These are phyloP conservation scores for Dendrolimus kikuchii DNA, from an alignment of 1,140 invertebrate species.

Conservation along the genomic window DNA sequence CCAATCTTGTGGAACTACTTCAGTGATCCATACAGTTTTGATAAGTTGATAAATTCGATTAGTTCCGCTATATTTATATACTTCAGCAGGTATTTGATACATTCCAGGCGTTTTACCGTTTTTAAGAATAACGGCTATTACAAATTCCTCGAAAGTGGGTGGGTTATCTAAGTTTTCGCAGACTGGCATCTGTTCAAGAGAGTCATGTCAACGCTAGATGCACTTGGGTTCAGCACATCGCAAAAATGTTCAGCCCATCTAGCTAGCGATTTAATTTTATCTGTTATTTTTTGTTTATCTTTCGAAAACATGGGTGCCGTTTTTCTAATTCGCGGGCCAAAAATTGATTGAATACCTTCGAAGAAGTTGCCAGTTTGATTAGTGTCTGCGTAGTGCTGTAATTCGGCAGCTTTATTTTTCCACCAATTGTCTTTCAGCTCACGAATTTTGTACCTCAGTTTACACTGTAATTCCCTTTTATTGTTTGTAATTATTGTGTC, in stretches of 20 bases:
- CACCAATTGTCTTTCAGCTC: slow-evolving; percentile 19
- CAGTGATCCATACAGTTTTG: slow-evolving; percentile 10
- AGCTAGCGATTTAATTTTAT: not conserved
- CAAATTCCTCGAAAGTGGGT: slow-evolving; percentile 13
- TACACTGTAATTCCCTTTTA: not conserved
- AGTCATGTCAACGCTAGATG: slow-evolving; percentile 7
- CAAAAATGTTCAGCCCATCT: slow-evolving; percentile 19
- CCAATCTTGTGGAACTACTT: slow-evolving; percentile 13
- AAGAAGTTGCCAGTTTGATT: slow-evolving; percentile 17
- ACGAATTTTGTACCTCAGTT: slow-evolving; percentile 13
- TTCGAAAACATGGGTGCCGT: slow-evolving; percentile 11
- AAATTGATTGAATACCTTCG: slow-evolving; percentile 6
- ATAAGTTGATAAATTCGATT: slow-evolving; percentile 13
- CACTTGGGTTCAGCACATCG: slow-evolving; percentile 16
- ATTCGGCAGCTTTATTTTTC: slow-evolving; percentile 10
- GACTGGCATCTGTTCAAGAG: slow-evolving; percentile 7
- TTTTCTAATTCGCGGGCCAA: slow-evolving; percentile 11
- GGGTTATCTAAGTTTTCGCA: not conserved
- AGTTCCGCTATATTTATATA: slow-evolving; percentile 16
- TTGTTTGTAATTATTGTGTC: not conserved
- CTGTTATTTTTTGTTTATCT: not conserved
- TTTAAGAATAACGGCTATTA: slow-evolving; percentile 9
- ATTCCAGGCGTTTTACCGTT: slow-evolving; percentile 10
- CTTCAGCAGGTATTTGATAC: slow-evolving; percentile 10
- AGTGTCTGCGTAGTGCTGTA: slow-evolving; percentile 17